Evolutionary conservation across 1,140 invertebrate species (phyloP).

Genomic region (Halictus rubicundus): DNA sequence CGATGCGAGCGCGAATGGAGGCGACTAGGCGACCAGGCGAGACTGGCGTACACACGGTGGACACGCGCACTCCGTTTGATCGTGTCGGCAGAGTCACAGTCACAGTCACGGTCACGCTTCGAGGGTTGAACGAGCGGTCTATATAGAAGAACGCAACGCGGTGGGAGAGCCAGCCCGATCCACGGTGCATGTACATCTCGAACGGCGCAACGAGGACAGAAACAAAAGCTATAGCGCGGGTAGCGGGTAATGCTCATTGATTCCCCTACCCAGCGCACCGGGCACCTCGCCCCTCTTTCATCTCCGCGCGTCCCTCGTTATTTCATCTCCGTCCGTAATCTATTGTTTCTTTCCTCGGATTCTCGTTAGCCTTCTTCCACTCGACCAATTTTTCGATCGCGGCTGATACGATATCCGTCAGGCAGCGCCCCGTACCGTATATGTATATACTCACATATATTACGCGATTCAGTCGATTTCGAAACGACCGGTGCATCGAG

Average conservation of each 20-base stretch:
- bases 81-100: constrained; percentile 75
- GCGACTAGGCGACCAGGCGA: neutral
- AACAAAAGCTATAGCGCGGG: constrained; percentile 18
- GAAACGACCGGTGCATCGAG: constrained; percentile 30
- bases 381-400: neutral
- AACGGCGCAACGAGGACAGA: constrained; percentile 32
- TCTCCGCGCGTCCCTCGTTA: constrained; percentile 16
- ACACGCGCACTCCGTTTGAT: constrained; percentile 60
- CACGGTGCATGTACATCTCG: constrained; percentile 33
- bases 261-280: constrained; percentile 53
- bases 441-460: neutral
- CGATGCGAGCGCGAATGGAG: neutral
- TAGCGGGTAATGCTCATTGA: constrained; percentile 62
- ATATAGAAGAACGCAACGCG: constrained; percentile 49
- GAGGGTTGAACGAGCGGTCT: constrained; percentile 68
- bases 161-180: constrained; percentile 31
- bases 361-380: constrained; percentile 18
- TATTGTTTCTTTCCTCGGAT: constrained; percentile 12
- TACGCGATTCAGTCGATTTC: constrained; percentile 45
- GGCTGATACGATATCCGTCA: constrained; percentile 21
- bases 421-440: constrained; percentile 2
- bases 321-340: constrained; percentile 15
- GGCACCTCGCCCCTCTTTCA: constrained; percentile 29
- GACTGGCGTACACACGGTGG: constrained; percentile 48
- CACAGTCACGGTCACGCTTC: constrained; percentile 76